These are phyloP conservation scores for Pithys albifrons DNA, from an alignment of 2,113 vertebrate species.

Conservation along the genomic window DNA sequence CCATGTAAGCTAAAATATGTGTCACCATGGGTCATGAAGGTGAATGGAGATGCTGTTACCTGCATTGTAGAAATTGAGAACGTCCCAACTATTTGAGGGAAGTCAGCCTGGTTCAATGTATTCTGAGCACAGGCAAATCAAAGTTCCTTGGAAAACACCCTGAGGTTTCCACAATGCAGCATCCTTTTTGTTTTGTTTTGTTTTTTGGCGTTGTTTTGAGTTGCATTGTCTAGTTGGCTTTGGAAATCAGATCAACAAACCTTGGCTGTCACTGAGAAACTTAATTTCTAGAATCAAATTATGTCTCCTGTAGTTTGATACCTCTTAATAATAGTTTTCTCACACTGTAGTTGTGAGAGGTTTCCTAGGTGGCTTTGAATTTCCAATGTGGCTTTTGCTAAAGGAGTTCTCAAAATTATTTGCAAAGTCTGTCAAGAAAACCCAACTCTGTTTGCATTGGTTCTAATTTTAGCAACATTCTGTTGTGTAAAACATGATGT, in stretches of 20 bases:
- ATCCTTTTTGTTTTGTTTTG: neutral
- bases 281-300: neutral
- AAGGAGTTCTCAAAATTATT: neutral
- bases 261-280: neutral
- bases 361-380: neutral
- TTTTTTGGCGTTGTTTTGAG: neutral
- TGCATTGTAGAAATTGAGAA: conserved; percentile 23
- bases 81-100: neutral
- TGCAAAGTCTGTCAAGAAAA: neutral
- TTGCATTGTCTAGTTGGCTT: neutral
- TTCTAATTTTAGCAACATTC: conserved; percentile 12
- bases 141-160: neutral
- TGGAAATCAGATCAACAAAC: neutral
- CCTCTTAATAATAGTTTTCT: neutral
- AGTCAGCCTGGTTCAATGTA: neutral
- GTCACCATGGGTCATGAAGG: conserved; percentile 19
- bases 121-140: neutral
- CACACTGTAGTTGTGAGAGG: neutral
- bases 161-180: neutral
- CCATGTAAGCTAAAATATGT: neutral
- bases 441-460: neutral
- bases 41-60: conserved; percentile 27
- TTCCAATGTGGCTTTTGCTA: neutral
- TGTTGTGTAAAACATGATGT: neutral
- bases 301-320: neutral